A percentile compares a stretch with the other conserved stretches of the same genome.
Conservation (phyloP, 1,140 invertebrate genomes). For the Aporrectodea caliginosa region DNA sequence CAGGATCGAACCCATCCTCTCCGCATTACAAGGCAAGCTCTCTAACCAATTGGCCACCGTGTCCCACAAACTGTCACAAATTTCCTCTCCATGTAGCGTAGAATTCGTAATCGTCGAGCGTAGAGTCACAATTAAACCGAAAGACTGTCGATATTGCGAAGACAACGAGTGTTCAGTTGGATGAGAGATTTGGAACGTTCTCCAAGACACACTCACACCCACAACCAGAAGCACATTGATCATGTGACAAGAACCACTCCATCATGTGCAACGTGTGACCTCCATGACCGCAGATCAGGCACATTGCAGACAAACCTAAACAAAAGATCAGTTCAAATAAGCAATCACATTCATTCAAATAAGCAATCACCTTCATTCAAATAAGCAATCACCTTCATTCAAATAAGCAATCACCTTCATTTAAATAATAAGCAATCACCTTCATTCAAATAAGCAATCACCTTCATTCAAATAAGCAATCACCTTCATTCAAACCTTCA, state of each 20-base stretch:
- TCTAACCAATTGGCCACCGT: neutral
- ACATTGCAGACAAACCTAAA: conserved; percentile 55
- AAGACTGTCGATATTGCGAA: neutral
- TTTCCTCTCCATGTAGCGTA: too few relatives aligned
- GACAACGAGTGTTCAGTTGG: neutral
- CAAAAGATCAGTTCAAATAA: conserved; percentile 1
- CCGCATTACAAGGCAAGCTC: neutral
- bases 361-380: neutral
- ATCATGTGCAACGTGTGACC: conserved; percentile 78
- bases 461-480: neutral
- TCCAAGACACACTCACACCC: conserved; percentile 63
- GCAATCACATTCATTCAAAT: neutral
- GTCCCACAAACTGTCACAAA: neutral
- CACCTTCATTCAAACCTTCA: neutral
- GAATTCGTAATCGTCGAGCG: neutral
- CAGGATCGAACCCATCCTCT: too few relatives aligned
- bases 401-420: neutral
- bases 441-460: neutral
- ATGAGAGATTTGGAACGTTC: too few relatives aligned
- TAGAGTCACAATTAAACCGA: neutral
- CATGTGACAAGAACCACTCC: conserved; percentile 70
- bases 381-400: neutral
- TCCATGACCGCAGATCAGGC: conserved; percentile 82
- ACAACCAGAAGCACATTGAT: conserved; percentile 74
- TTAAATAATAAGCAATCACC: neutral